A percentile compares a stretch with the other conserved stretches of the same genome.
Conservation (phyloP, 2,888 invertebrate genomes). For the Noctua pronuba region DNA sequence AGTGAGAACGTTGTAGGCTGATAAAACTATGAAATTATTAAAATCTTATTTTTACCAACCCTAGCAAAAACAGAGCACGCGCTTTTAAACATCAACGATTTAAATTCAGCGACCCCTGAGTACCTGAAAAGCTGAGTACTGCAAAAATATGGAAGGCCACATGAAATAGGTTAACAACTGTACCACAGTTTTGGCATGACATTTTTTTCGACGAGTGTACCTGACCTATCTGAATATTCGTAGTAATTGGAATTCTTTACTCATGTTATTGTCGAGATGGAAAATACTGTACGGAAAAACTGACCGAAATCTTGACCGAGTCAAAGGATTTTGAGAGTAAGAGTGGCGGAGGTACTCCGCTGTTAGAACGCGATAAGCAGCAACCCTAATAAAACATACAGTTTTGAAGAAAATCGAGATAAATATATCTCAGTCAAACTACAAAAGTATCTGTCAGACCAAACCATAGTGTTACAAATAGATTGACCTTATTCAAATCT, state of each 20-base stretch:
- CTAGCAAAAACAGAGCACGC: conserved; percentile 33
- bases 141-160: conserved; percentile 55
- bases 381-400: neutral
- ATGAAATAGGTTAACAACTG: conserved; percentile 66
- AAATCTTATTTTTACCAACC: neutral
- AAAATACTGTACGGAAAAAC: neutral
- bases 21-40: neutral
- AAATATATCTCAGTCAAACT: neutral
- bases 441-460: too few species aligned
- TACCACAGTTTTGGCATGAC: conserved; percentile 54
- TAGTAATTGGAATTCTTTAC: conserved; percentile 41
- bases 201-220: conserved; percentile 52
- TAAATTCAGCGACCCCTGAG: conserved; percentile 37
- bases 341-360: neutral
- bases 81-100: conserved; percentile 53
- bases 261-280: neutral
- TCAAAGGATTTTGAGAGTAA: neutral
- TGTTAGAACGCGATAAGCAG: neutral
- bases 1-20: too few species aligned
- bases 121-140: conserved; percentile 37
- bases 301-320: neutral
- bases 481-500: neutral
- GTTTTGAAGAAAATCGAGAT: neutral
- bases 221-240: conserved; percentile 47
- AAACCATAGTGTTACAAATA: neutral